A percentile compares a stretch with the other conserved stretches of the same genome.
Conservation (phyloP, 2,888 invertebrate genomes). For the Melanophora roralis region DNA sequence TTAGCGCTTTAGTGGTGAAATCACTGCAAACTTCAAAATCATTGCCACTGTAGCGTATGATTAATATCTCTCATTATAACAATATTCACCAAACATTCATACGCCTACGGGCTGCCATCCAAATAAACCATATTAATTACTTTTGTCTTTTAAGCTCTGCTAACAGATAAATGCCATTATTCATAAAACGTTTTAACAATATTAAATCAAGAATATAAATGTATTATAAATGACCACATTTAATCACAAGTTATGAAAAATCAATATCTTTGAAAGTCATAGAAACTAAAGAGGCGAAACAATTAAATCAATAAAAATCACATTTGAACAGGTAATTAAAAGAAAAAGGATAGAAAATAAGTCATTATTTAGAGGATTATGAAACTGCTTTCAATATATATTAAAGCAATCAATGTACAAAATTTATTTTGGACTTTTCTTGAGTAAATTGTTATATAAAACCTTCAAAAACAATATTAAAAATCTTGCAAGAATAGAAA, state of each 20-base stretch:
- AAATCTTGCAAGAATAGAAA: too few species aligned
- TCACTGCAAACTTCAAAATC: too few species aligned
- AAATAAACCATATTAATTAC: constrained; percentile 18
- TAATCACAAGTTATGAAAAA: background rate
- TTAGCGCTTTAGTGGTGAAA: too few species aligned
- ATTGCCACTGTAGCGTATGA: background rate
- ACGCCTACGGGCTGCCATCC: background rate
- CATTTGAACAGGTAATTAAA: background rate
- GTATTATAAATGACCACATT: background rate
- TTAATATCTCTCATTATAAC: background rate
- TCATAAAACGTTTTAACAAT: background rate
- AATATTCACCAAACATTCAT: background rate
- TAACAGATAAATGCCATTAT: background rate
- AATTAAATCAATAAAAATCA: background rate
- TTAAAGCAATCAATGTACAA: too few species aligned
- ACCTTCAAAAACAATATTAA: too few species aligned
- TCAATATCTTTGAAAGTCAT: background rate
- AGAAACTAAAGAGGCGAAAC: background rate
- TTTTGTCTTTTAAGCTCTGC: background rate
- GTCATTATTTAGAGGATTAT: too few species aligned
- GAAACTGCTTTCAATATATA: too few species aligned
- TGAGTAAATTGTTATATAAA: too few species aligned
- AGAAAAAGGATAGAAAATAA: too few species aligned
- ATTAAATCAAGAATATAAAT: background rate
- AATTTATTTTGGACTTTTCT: too few species aligned